Conservation (phyloP, 2,113 vertebrate species). For the Pongo pygmaeus region DNA sequence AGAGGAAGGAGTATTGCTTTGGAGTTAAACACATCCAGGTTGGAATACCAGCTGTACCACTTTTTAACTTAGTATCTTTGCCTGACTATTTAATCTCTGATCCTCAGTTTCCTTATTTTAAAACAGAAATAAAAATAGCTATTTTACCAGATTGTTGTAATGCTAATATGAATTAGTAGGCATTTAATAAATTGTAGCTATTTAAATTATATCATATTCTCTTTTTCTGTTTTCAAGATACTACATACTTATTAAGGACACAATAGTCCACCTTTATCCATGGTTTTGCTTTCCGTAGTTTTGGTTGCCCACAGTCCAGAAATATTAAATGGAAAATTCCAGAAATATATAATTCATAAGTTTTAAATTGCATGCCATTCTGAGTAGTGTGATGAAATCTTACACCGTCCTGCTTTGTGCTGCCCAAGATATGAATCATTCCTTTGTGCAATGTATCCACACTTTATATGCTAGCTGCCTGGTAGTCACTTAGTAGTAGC, state of each 20-base stretch:
- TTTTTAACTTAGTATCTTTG: conserved; percentile 38
- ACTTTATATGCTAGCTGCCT: not conserved
- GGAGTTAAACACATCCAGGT: not conserved
- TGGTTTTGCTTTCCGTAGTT: not conserved
- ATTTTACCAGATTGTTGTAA: not conserved
- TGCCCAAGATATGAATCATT: not conserved
- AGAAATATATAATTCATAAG: not conserved
- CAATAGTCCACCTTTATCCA: not conserved
- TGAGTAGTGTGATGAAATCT: not conserved
- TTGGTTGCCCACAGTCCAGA: not conserved
- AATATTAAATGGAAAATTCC: not conserved
- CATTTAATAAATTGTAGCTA: conserved; percentile 33
- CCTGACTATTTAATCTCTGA: conserved; percentile 23
- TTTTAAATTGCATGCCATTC: not conserved
- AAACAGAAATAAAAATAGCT: conserved; percentile 1
- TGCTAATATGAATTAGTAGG: conserved; percentile 3
- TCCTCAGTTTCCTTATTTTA: conserved; percentile 37
- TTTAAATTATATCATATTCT: conserved; percentile 40
- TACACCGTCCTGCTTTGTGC: not conserved
- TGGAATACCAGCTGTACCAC: not conserved
- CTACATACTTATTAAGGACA: not conserved
- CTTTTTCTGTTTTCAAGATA: conserved; percentile 21
- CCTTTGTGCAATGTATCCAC: not conserved
- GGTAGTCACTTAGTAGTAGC: not conserved
- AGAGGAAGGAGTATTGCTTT: not conserved